Evolutionary conservation across 1,140 invertebrate species (phyloP).

Genomic region (Ganaspis sp.): DNA sequence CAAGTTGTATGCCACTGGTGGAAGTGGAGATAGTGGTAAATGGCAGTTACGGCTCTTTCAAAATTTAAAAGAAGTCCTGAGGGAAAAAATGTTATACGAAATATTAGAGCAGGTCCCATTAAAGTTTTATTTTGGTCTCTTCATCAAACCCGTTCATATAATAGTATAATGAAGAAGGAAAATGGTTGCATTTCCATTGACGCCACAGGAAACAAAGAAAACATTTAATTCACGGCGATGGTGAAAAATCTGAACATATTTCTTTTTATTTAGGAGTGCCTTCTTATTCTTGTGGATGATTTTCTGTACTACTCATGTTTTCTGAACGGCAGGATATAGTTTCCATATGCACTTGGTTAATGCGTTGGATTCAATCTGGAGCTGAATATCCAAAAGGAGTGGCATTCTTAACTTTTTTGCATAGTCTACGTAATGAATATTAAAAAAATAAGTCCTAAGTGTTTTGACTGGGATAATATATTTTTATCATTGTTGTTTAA

Average conservation of each 20-base stretch:
- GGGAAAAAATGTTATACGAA: neutral
- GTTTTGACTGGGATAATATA: no score
- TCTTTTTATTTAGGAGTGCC: conserved; percentile 27
- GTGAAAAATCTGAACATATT: no score
- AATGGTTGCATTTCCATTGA: conserved; percentile 21
- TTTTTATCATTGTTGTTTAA: no score
- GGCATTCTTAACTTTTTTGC: no score
- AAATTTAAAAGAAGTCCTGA: conserved; percentile 32
- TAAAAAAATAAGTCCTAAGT: no score
- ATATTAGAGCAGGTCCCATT: conserved; percentile 26
- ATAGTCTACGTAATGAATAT: no score
- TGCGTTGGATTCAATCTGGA: no score
- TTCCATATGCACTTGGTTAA: no score
- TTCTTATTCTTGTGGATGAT: no score
- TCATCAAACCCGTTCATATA: conserved; percentile 34
- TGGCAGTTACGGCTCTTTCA: conserved; percentile 20
- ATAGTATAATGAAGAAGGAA: neutral
- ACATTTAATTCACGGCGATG: conserved; percentile 1
- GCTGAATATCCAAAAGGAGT: no score
- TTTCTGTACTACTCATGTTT: neutral
- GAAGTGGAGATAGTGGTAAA: conserved; percentile 21
- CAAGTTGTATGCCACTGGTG: neutral
- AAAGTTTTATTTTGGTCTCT: conserved; percentile 31
- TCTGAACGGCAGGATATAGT: neutral
- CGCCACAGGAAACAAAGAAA: neutral